Base-by-base conservation (phyloP, 2,888 invertebrate species). In the Andrena fulva region DNA sequence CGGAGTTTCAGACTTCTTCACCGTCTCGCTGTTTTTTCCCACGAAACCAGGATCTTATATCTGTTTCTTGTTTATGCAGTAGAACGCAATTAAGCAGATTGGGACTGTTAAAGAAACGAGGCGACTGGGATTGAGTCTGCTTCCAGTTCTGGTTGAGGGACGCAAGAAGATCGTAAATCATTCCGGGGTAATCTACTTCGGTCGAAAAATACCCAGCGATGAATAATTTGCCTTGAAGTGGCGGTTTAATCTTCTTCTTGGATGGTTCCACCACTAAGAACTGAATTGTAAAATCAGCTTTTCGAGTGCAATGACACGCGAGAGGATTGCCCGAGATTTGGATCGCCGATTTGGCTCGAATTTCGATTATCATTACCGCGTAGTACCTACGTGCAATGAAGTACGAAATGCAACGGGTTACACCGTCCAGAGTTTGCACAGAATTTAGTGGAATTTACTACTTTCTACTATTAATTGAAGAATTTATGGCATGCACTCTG, bases 51-150 rank as follows among this genome's bases (percentile, higher is more conserved):
- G 27, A n/a, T 12, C 48, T 20, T 33, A 16, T 12, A 33, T 35
- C 66, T 29, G 71, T 29, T 72, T 62, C 72, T 67, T 80, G 67
- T 56, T 80, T 78, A 79, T 79, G 63, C 50, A 4, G 20, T 16
- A 2, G 33, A 27, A 66, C 42, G 66, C 80, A 80, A 80, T 80
- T 80, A 80, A 80, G 62, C 8, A 42, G 80, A 80, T 64, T 71
- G 80, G 60, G 66, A 71, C 56, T 66, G 66, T 52, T 42, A 48
- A 80, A 60, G 60, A 60, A 29, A n/a, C 70, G 12, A 20, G 20
- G 29, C 42, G 42, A 42, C 42, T 16, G 42, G 16, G 42, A 42
- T n/a, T 12, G 5, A 8, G n/a, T 56, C 52, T 16, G 29, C 33
- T 20, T 42, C 50, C 16, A 20, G n/a, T 31, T 73, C 59, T 42